Conservation (phyloP, 2,113 vertebrate genomes). For the Tenebrosternarchus preto region DNA sequence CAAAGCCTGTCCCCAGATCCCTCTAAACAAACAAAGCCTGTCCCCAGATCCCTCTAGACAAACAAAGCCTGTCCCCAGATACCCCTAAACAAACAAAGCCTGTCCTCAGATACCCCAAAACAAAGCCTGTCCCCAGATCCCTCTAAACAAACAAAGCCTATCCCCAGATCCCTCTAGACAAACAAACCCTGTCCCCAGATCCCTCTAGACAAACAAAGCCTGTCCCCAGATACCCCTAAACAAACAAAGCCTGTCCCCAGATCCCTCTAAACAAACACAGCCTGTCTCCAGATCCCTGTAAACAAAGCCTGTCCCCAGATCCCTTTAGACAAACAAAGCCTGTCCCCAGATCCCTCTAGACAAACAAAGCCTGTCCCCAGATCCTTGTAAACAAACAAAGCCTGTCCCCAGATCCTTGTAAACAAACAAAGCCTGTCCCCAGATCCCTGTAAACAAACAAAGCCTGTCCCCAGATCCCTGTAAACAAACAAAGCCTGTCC, state of each 20-base stretch:
- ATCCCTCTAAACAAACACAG: not conserved
- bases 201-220: slow-evolving; percentile 39
- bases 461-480: slow-evolving; percentile 14
- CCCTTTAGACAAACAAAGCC: slow-evolving; percentile 39
- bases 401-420: too few relatives aligned
- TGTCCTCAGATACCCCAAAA: too few relatives aligned
- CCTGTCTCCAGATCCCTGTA: not conserved
- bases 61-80: slow-evolving; percentile 23
- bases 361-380: slow-evolving; percentile 18
- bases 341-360: slow-evolving; percentile 31
- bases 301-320: slow-evolving; percentile 31
- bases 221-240: slow-evolving; percentile 30
- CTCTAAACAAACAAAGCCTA: slow-evolving; percentile 43
- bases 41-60: slow-evolving; percentile 16
- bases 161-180: slow-evolving; percentile 16
- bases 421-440: slow-evolving; percentile 10
- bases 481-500: slow-evolving; percentile 11
- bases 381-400: too few relatives aligned
- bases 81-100: slow-evolving; percentile 38
- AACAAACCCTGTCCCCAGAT: slow-evolving; percentile 23
- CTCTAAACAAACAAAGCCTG: slow-evolving; percentile 43
- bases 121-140: too few relatives aligned
- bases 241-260: too few relatives aligned
- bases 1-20: slow-evolving; percentile 12
- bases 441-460: too few relatives aligned